Percentiles rank a stretch among this genome's conserved stretches.
Evolutionary conservation across 2,888 invertebrate genomes (phyloP).

Genomic region (Xestobium rufovillosum): DNA sequence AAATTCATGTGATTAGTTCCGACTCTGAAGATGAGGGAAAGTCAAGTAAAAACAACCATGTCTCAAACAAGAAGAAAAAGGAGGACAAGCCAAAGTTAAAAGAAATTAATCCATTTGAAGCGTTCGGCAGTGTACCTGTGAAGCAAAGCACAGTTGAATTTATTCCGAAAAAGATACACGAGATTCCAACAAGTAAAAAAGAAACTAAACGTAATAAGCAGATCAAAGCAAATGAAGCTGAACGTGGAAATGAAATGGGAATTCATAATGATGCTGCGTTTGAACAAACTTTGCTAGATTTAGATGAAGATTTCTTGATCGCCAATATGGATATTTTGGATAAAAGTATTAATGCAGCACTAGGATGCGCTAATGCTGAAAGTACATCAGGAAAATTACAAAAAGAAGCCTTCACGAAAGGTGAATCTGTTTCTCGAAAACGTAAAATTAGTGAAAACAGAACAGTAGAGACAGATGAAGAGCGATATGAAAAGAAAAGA

Average conservation of each 20-base stretch:
- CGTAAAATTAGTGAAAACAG: slow-evolving; percentile 34
- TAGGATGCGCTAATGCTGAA: background rate
- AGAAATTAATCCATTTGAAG: slow-evolving; percentile 24
- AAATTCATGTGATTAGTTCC: slow-evolving; percentile 21
- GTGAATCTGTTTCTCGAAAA: slow-evolving; percentile 32
- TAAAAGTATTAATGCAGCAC: slow-evolving; percentile 31
- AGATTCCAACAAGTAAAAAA: slow-evolving; percentile 15
- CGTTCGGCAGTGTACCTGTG: slow-evolving; percentile 57
- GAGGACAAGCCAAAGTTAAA: slow-evolving; percentile 20
- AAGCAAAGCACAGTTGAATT: slow-evolving; percentile 45
- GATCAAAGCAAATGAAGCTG: slow-evolving; percentile 29
- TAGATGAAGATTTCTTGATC: slow-evolving; percentile 49
- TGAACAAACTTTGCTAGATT: slow-evolving; percentile 56
- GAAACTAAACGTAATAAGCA: slow-evolving; percentile 19
- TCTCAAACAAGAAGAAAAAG: slow-evolving; percentile 41
- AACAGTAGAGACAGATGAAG: slow-evolving; percentile 53
- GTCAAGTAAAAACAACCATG: slow-evolving; percentile 17
- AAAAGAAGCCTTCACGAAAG: slow-evolving; percentile 15
- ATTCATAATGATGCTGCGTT: slow-evolving; percentile 65
- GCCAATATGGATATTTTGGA: slow-evolving; percentile 32
- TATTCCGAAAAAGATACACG: slow-evolving; percentile 19
- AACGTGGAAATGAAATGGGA: slow-evolving; percentile 37
- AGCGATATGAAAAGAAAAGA: slow-evolving; percentile 59
- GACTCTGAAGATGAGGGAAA: slow-evolving; percentile 29
- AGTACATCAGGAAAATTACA: too few relatives aligned